Conservation (phyloP, 2,113 vertebrate genomes). For the Odobenus rosmarus region DNA sequence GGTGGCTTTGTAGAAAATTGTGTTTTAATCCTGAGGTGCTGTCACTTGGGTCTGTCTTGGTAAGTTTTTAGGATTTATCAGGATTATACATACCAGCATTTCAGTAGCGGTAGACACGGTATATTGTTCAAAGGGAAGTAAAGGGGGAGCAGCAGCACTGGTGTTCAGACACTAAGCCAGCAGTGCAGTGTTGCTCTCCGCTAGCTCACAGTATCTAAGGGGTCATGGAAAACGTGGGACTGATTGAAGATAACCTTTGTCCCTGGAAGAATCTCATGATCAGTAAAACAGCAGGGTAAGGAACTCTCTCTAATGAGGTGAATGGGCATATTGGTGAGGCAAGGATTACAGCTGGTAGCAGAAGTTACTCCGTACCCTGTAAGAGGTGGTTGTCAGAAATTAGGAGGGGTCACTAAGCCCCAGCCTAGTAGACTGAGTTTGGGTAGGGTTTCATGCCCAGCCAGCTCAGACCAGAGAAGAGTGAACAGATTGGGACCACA, state of each 20-base stretch:
- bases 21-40: neutral
- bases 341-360: neutral
- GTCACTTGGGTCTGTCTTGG: neutral
- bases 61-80: neutral
- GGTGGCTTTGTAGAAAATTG: neutral
- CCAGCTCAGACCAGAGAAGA: neutral
- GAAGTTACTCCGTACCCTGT: neutral
- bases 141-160: neutral
- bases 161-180: accelerated
- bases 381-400: neutral
- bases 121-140: neutral
- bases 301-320: neutral
- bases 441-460: neutral
- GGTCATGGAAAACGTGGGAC: neutral
- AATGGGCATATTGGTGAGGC: no score
- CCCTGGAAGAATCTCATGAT: neutral
- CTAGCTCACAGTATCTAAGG: neutral
- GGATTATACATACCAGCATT: neutral
- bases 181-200: accelerated
- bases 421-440: neutral
- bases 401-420: neutral
- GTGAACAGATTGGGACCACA: neutral
- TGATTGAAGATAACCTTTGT: neutral
- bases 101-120: neutral
- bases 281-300: neutral